Conservation (phyloP, 1,140 invertebrate species). For the Zaprionus ghesquierei region DNA sequence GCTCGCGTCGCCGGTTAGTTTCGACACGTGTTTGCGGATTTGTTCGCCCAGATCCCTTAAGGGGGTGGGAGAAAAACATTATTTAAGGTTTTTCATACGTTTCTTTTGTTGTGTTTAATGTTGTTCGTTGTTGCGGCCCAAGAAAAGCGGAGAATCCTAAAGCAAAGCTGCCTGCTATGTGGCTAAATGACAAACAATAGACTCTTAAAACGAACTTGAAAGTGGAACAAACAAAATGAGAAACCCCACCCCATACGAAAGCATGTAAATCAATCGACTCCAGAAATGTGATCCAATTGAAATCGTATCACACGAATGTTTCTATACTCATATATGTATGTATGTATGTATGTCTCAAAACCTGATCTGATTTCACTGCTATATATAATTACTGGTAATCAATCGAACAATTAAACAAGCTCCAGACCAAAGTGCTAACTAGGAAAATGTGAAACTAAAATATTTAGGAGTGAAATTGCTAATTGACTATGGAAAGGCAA, state of each 20-base stretch:
- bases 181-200: neutral
- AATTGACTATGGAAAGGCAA: neutral
- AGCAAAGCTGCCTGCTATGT: neutral
- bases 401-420: neutral
- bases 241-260: no score
- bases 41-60: slow-evolving; percentile 90
- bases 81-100: slow-evolving; percentile 9
- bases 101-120: neutral
- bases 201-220: neutral
- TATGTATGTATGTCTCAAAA: neutral
- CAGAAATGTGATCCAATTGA: neutral
- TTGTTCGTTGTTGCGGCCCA: neutral
- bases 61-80: slow-evolving; percentile 59
- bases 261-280: neutral
- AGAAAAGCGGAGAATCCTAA: neutral
- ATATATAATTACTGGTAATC: neutral
- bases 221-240: neutral
- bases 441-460: neutral
- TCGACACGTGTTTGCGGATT: slow-evolving; percentile 88
- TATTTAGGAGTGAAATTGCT: neutral
- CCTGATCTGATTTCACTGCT: neutral
- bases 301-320: neutral
- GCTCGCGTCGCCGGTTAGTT: slow-evolving; percentile 86
- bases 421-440: neutral
- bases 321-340: neutral